Evolutionary conservation across 1,140 invertebrate species (phyloP).

Genomic region (Lepidurus packardi): DNA sequence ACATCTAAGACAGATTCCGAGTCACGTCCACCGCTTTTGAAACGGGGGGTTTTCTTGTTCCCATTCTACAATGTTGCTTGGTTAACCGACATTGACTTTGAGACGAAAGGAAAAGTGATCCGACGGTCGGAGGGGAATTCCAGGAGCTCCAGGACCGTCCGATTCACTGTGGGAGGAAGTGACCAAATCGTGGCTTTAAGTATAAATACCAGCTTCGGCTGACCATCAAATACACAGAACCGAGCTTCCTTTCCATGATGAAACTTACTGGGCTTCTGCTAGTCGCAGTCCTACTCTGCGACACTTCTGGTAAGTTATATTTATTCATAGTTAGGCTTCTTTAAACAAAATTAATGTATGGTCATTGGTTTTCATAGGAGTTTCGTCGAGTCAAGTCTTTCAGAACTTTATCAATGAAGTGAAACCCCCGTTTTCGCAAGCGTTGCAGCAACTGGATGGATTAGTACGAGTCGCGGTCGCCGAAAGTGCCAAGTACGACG

Average conservation of each 20-base stretch:
- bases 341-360: background rate
- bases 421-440: slow-evolving; percentile 20
- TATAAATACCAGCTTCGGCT: background rate
- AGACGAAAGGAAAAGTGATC: background rate
- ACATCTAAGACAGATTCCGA: too few relatives aligned
- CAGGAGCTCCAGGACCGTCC: background rate
- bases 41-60: too few relatives aligned
- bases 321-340: background rate
- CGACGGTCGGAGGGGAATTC: background rate
- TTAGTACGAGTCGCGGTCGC: slow-evolving; percentile 10
- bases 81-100: background rate
- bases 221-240: background rate
- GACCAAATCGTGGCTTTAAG: background rate
- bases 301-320: background rate
- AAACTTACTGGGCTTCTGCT: background rate
- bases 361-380: background rate
- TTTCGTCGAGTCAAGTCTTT: background rate
- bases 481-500: background rate
- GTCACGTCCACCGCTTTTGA: too few relatives aligned
- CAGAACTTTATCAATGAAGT: slow-evolving; percentile 29
- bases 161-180: background rate
- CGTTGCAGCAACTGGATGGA: background rate
- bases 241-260: background rate
- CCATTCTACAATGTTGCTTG: background rate
- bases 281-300: background rate